phyloP scores from a whole-genome alignment of 2,888 invertebrate species.

The Elegia similella region DNA sequence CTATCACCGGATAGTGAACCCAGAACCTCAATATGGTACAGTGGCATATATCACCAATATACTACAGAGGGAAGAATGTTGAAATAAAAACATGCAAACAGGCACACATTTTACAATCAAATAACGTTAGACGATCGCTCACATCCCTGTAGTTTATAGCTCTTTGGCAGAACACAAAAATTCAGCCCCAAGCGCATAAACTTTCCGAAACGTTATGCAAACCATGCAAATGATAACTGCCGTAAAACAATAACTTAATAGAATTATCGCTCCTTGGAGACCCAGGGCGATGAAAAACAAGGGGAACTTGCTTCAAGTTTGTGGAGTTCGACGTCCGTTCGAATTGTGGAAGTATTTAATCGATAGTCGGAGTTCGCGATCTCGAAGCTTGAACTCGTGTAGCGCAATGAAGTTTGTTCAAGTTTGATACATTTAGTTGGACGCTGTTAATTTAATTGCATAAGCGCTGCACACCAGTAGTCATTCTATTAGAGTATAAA shows the following conservation, averaged over 20 bases:
- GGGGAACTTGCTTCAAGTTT: constrained; percentile 31
- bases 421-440: neutral
- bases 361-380: constrained; percentile 8
- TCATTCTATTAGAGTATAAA: too few relatives aligned
- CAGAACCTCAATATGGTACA: too few relatives aligned
- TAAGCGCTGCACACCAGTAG: too few relatives aligned
- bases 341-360: constrained; percentile 3
- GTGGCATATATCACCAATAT: too few relatives aligned
- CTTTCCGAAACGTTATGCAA: constrained; percentile 13
- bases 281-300: constrained; percentile 39
- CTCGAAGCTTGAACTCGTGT: neutral
- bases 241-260: constrained; percentile 51
- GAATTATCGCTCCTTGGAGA: constrained; percentile 34
- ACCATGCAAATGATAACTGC: constrained; percentile 17
- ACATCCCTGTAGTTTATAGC: neutral
- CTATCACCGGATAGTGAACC: too few relatives aligned
- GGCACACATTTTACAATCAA: too few relatives aligned
- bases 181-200: neutral
- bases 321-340: constrained; percentile 12
- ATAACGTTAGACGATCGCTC: too few relatives aligned
- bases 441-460: neutral
- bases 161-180: constrained; percentile 3
- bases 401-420: neutral
- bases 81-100: too few relatives aligned
- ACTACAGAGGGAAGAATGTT: too few relatives aligned